Base-by-base conservation (phyloP, 2,888 invertebrate species). In the Oscheius sp. region DNA sequence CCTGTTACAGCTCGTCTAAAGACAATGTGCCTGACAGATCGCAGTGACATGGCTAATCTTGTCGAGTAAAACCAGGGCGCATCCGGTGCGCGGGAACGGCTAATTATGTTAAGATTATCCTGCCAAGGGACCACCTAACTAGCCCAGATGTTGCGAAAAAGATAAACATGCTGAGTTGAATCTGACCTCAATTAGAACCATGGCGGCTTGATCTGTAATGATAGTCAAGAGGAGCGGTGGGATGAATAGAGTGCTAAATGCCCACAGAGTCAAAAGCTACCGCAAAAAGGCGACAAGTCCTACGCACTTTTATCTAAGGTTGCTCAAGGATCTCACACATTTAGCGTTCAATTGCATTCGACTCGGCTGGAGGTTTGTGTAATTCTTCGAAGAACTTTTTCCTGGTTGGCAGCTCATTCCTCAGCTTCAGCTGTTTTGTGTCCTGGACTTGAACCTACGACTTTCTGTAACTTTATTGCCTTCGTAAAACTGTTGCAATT, bases 61-160 rank as follows among this genome's bases (percentile, higher is more conserved):
- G 34, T 55, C 33, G 33, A 55, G 20, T 23, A 10, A 52, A 52
- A 52, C 29, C 34, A 37, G 37, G 48, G 34, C 55, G 34, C 55
- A 55, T 55, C 55, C 55, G 55, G 55, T 33, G 34, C 17, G 17
- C 55, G 37, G 33, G 55, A 55, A 55, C 55, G n/a, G 55, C 55
- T 55, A 55, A 55, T 55, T 55, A 55, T 23, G 55, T 34, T 55
- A 34, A 55, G 55, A 55, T 55, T 55, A 55, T 55, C 55, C 55
- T 33, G 3, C 20, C 20, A 33, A 25, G 42, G 42, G 4, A 42
- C 42, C 17, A n/a, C 27, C 33, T 17, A 31, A 55, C 55, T 33
- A 17, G 15, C 55, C 33, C 33, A 55, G 34, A 55, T 55, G 55
- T 20, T 34, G 34, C 12, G 25, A 55, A 17, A 29, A 29, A 17